Base-by-base conservation (phyloP, 2,888 invertebrate species). In the Diarsia mendica region DNA sequence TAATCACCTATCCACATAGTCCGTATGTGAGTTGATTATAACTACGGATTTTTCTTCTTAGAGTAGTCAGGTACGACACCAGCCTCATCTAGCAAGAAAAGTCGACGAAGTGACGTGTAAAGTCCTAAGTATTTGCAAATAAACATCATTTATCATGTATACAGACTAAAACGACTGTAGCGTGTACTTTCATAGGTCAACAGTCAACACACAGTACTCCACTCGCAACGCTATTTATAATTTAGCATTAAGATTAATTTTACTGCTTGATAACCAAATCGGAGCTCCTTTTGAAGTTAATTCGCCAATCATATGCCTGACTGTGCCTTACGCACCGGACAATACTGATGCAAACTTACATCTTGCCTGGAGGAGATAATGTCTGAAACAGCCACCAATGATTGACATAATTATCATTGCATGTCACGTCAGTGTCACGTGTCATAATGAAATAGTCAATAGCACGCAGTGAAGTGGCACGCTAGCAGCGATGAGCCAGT, bases 201-300 rank as follows among this genome's bases (percentile, higher is more conserved):
- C 53, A 23, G 11, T 53, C n/a, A 55, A 55, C 53, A 23, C 13
- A 15, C 15, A 58, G 28, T 15, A 15, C 18, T n/a, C 5, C 49
- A 23, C 18, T 51, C 11, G 13, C n/a, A 39, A 61, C 3, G 15
- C 10, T 61, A 69, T 63, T 64, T 48, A 58, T n/a, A 51, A 64
- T 49, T 66, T 51, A 11, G 13, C 18, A 75, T 55, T 80, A 67
- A 58, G 20, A 68, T 71, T 66, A 5, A 66, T 58, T 44, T 70
- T 6, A 76, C 60, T 55, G 46, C 33, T 55, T 71, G 53, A 65
- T 53, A 80, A 53, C 18, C 33, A 9, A 73, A 46, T 48, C 44
- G 8, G 28, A 67, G 44, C 58, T 60, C 51, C 55, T 70, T 58
- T 73, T 70, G 69, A 77, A 67, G 69, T 77, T 73, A n/a, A 60